phyloP scores from a whole-genome alignment of 2,113 vertebrate species.

The Gavia stellata region DNA sequence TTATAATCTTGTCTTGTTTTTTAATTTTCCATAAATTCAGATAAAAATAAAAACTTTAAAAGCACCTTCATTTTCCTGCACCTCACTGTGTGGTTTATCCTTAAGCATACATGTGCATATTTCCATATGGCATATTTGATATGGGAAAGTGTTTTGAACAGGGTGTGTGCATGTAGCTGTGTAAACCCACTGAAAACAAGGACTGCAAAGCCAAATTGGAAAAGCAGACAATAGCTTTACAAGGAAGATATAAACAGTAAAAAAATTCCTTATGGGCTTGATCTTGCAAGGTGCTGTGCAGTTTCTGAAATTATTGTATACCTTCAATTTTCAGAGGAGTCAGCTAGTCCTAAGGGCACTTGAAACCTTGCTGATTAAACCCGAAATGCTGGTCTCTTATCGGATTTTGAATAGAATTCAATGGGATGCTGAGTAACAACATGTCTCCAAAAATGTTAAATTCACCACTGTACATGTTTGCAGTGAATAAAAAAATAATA shows the following conservation, averaged over 20 bases:
- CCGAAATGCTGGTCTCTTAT: not conserved
- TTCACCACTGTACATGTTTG: not conserved
- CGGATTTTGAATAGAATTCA: not conserved
- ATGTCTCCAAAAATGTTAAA: not conserved
- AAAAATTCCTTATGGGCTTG: not conserved
- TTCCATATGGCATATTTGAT: not conserved
- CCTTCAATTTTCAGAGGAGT: not conserved
- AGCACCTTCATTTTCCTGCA: not conserved
- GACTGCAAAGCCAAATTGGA: not conserved
- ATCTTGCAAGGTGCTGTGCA: not conserved
- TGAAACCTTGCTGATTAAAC: not conserved
- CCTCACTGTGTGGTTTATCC: not conserved
- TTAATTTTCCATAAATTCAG: not conserved
- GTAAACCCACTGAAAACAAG: not conserved
- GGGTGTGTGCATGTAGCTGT: not conserved
- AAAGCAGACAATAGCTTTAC: not conserved
- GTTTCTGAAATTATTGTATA: not conserved
- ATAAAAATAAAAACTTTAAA: not conserved
- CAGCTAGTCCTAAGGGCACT: not conserved
- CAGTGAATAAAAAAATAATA: not conserved
- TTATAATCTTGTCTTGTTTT: not conserved
- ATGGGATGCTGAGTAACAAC: not conserved
- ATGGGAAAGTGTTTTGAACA: not conserved
- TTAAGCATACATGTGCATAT: not conserved
- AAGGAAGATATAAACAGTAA: not conserved